These are phyloP conservation scores for Pollenia griseotomentosa DNA, from an alignment of 2,888 invertebrate species.

Conservation along the genomic window DNA sequence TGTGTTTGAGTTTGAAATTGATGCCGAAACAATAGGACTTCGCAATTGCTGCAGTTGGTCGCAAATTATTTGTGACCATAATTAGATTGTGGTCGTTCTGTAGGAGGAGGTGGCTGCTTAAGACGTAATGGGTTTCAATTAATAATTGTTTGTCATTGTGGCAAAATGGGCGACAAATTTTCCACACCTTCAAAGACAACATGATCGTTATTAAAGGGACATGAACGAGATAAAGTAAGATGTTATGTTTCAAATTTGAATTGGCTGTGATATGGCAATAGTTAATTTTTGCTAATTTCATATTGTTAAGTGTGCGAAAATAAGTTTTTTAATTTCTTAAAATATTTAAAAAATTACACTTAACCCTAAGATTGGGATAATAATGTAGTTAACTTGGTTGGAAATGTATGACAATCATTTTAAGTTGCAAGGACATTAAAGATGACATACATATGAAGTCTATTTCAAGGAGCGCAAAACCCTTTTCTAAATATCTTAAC, in stretches of 20 bases:
- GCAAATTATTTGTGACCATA: slow-evolving; percentile 74
- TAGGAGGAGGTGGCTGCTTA: slow-evolving; percentile 62
- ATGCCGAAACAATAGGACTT: slow-evolving; percentile 60
- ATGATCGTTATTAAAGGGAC: slow-evolving; percentile 32
- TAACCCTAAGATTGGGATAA: too few relatives aligned
- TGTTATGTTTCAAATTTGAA: neutral
- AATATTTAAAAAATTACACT: too few relatives aligned
- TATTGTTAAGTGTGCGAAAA: too few relatives aligned
- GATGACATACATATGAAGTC: too few relatives aligned
- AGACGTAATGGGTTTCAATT: slow-evolving; percentile 69
- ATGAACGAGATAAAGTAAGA: neutral
- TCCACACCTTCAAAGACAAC: slow-evolving; percentile 64
- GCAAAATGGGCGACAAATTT: slow-evolving; percentile 73
- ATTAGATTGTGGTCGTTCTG: slow-evolving; percentile 68
- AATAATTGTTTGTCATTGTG: slow-evolving; percentile 74
- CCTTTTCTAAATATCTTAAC: too few relatives aligned
- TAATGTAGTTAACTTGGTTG: too few relatives aligned
- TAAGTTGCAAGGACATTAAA: too few relatives aligned
- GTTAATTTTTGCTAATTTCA: too few relatives aligned
- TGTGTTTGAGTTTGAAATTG: slow-evolving; percentile 48
- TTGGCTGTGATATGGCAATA: neutral
- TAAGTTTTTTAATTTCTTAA: too few relatives aligned
- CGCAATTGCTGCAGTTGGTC: slow-evolving; percentile 58
- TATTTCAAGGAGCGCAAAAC: too few relatives aligned
- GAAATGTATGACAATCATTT: too few relatives aligned